A percentile compares a stretch with the other conserved stretches of the same genome.
phyloP scores from a whole-genome alignment of 2,113 vertebrate species.

The Lethenteron reissneri region DNA sequence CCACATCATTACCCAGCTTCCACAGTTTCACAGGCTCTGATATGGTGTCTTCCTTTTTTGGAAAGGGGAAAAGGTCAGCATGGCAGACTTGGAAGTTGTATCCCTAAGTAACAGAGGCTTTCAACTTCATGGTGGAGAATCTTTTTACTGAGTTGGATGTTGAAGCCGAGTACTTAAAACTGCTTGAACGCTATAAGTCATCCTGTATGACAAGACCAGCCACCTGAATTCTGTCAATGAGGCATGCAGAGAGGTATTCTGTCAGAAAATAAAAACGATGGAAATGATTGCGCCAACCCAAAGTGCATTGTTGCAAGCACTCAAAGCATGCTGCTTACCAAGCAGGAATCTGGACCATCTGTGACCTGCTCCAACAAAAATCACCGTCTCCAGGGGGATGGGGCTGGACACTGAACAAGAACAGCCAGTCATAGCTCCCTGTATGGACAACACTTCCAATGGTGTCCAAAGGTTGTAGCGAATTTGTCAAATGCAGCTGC shows the following conservation, averaged over 20 bases:
- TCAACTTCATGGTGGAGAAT: not conserved
- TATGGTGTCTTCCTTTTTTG: not conserved
- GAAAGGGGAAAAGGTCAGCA: slow-evolving; percentile 1
- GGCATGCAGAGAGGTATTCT: not conserved
- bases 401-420: slow-evolving; percentile 2
- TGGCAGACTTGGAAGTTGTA: not conserved
- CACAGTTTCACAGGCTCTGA: slow-evolving; percentile 2
- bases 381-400: slow-evolving; percentile 1
- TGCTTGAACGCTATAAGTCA: not conserved
- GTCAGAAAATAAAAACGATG: not conserved
- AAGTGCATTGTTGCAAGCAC: not conserved
- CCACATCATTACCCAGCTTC: not conserved
- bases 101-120: not conserved
- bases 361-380: slow-evolving; percentile 3
- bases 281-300: not conserved
- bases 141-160: not conserved
- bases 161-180: not conserved
- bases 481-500: slow-evolving; percentile 2
- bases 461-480: not conserved
- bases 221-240: not conserved
- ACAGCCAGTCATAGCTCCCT: not conserved
- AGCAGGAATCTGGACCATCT: not conserved
- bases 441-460: not conserved
- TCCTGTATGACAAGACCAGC: slow-evolving; percentile 6
- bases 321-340: not conserved